These are phyloP conservation scores for Melieria omissa DNA, from an alignment of 2,888 invertebrate species.

Conservation along the genomic window DNA sequence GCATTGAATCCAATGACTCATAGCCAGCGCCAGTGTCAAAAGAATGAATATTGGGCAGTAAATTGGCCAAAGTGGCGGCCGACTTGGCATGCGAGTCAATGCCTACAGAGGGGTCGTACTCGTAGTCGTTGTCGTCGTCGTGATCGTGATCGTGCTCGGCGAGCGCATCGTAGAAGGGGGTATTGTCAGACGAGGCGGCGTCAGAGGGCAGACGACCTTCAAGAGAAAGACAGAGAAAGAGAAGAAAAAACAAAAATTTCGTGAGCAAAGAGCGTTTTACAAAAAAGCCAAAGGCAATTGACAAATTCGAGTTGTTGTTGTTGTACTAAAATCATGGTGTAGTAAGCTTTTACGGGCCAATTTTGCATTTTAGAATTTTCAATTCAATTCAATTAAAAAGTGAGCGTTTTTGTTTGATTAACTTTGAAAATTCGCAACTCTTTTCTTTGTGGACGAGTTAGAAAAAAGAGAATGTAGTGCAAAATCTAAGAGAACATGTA, in stretches of 20 bases:
- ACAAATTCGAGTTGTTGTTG: constrained; percentile 19
- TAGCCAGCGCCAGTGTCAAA: constrained; percentile 48
- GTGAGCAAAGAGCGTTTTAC: constrained; percentile 42
- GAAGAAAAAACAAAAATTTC: constrained; percentile 43
- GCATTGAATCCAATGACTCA: constrained; percentile 27
- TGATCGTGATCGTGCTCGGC: constrained; percentile 56
- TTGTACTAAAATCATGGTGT: constrained; percentile 3
- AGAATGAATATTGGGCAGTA: constrained; percentile 57
- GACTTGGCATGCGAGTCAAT: constrained; percentile 27
- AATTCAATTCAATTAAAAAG: not conserved
- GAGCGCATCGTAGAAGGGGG: constrained; percentile 59
- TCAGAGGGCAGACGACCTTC: constrained; percentile 51
- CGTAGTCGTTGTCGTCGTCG: constrained; percentile 22
- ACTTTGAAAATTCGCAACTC: constrained; percentile 12
- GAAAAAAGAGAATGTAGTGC: constrained; percentile 31
- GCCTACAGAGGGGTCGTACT: constrained; percentile 12
- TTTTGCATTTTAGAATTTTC: constrained; percentile 33
- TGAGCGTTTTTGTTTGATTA: not conserved
- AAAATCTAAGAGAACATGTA: constrained; percentile 39
- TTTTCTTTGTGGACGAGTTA: constrained; percentile 3
- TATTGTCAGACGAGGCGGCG: constrained; percentile 53
- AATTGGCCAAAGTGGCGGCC: constrained; percentile 52
- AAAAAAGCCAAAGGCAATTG: constrained; percentile 81
- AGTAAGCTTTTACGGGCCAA: constrained; percentile 25
- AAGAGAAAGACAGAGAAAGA: constrained; percentile 43